Conservation (phyloP, 2,888 invertebrate genomes). For the Stenodera caucasica region DNA sequence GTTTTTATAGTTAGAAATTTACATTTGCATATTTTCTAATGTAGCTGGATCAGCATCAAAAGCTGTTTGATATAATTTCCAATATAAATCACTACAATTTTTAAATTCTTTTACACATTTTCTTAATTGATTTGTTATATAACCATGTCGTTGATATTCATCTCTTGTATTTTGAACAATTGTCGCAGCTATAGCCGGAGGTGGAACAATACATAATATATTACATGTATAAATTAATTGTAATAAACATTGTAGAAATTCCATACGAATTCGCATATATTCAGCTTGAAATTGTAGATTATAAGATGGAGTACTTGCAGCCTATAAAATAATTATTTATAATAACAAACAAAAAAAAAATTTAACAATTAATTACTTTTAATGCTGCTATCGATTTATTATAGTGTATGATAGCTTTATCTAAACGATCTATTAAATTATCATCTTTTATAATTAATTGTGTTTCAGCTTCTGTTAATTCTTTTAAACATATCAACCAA, state of each 20-base stretch:
- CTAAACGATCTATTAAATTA: conserved; percentile 57
- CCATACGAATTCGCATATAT: conserved; percentile 74
- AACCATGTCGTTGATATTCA: conserved; percentile 76
- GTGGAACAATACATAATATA: conserved; percentile 85
- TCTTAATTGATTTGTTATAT: conserved; percentile 76
- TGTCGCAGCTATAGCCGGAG: conserved; percentile 87
- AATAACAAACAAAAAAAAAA: conserved; percentile 1
- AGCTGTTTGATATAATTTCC: conserved; percentile 77
- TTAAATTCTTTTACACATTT: conserved; percentile 75
- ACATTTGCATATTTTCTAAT: conserved; percentile 72
- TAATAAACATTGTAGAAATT: conserved; percentile 69
- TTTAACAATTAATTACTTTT: conserved; percentile 52
- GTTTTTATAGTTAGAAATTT: conserved; percentile 42
- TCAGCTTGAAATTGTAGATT: conserved; percentile 74
- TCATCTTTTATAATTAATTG: conserved; percentile 57
- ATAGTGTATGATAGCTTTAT: conserved; percentile 63
- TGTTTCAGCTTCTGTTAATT: conserved; percentile 75
- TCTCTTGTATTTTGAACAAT: conserved; percentile 78
- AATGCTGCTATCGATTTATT: conserved; percentile 67
- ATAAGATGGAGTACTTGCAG: conserved; percentile 67
- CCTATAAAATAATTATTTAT: conserved; percentile 55
- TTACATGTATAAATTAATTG: conserved; percentile 71
- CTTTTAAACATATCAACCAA: conserved; percentile 81
- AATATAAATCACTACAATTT: conserved; percentile 71
- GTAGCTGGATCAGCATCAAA: conserved; percentile 85